Evolutionary conservation across 2,888 invertebrate species (phyloP).

Genomic region (Cephus pulcher): DNA sequence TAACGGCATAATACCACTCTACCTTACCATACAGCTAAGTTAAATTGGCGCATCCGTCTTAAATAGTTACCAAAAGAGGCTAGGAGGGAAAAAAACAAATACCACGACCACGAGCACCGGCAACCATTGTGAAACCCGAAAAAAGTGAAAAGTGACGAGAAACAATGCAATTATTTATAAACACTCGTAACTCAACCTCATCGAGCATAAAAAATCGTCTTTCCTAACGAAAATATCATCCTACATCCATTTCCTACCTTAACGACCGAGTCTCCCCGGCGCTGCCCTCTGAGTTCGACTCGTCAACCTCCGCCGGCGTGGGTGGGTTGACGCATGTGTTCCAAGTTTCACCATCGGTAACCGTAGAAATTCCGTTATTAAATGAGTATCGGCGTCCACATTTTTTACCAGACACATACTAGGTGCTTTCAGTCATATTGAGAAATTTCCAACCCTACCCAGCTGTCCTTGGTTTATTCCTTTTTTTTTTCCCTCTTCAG

Average conservation of each 20-base stretch:
- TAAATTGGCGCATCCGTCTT: too few species aligned
- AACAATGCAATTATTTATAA: slow-evolving; percentile 16
- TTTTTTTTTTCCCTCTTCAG: too few species aligned
- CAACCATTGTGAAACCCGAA: neutral
- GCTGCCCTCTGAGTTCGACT: too few species aligned
- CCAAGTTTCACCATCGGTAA: slow-evolving; percentile 9
- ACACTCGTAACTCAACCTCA: slow-evolving; percentile 12
- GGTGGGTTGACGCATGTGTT: neutral
- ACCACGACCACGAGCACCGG: neutral
- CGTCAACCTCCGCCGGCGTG: neutral
- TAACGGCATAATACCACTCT: too few species aligned
- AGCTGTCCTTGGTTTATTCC: too few species aligned
- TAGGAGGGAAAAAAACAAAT: neutral
- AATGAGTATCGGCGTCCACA: neutral
- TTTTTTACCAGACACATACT: too few species aligned
- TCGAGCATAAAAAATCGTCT: slow-evolving; percentile 8
- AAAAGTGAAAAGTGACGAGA: neutral
- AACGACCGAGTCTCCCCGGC: slow-evolving; percentile 20
- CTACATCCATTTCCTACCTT: slow-evolving; percentile 1
- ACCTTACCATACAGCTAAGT: too few species aligned
- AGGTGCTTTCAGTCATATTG: too few species aligned
- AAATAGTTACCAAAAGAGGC: neutral
- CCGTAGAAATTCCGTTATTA: neutral
- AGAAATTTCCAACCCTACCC: too few species aligned
- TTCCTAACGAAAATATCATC: neutral